Base-by-base conservation (phyloP, 1,140 invertebrate species). In the Pogonus chalceus region DNA sequence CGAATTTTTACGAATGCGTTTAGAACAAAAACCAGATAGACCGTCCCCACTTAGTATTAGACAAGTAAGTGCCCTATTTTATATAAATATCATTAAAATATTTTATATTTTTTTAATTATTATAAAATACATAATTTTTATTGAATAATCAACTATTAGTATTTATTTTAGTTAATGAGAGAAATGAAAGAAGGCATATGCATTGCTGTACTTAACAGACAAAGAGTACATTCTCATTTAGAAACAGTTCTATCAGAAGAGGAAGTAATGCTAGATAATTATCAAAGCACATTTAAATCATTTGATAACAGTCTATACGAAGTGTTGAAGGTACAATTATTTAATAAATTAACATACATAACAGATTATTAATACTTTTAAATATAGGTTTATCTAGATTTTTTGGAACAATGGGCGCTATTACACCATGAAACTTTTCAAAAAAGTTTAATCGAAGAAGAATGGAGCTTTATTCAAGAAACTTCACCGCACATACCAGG, bases 111-210 rank as follows among this genome's bases (percentile, higher is more conserved):
- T 43, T 54, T 20, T 49, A 35, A 51, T 20, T 51, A 18, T 24
- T 56, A 2, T 56, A 50, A 37, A 43, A 18, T 1, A n/a, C n/a
- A n/a, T n/a, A n/a, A n/a, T n/a, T 23, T 56, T 21, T 47, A 26
- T 50, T 22, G 0, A 2, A 14, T 46, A 18, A 24, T 49, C 2
- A 35, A 3, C 18, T 31, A 35, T 49, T 52, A 37, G 51, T 53
- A 56, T 57, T 55, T 56, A 47, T 65, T 68, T 46, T 76, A 88
- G 79, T 71, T 94, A 39, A 92, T 93, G 72, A 80, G 85, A 61
- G 92, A 94, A 71, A 78, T 92, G 57, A 86, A 90, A 56, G 90
- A 93, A 64, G 89, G 88, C 7, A 67, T 94, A 35, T 81, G 80
- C 60, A 82, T 90, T 49, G 87, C 88, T 10, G 82, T 87, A 21